These are phyloP conservation scores for Therioaphis trifolii DNA, from an alignment of 2,888 invertebrate genomes.

Conservation along the genomic window DNA sequence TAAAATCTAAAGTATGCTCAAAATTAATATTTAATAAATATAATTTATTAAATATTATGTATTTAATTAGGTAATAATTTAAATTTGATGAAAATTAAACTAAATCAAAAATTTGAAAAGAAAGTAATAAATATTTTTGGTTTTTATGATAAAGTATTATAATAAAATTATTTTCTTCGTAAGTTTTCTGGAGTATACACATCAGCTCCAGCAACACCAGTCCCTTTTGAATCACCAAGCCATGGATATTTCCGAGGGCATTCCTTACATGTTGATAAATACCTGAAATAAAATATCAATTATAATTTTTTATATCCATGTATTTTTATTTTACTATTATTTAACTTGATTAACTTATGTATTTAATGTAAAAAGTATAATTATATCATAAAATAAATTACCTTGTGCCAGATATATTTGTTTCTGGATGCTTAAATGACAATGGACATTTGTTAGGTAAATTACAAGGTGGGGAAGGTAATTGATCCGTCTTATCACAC, in stretches of 20 bases:
- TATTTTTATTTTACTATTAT: background rate
- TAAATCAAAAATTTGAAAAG: background rate
- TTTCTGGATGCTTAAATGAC: slow-evolving; percentile 80
- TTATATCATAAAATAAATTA: slow-evolving; percentile 64
- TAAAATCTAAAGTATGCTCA: background rate
- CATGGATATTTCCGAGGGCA: slow-evolving; percentile 89
- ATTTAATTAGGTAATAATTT: slow-evolving; percentile 25
- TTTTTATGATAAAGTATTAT: slow-evolving; percentile 9
- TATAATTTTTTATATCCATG: background rate
- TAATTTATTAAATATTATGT: background rate
- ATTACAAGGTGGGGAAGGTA: slow-evolving; percentile 82
- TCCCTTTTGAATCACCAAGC: slow-evolving; percentile 87
- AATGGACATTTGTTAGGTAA: slow-evolving; percentile 86
- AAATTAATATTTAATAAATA: background rate
- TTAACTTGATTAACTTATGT: background rate
- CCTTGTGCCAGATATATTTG: slow-evolving; percentile 82
- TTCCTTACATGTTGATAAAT: slow-evolving; percentile 87
- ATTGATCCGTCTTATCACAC: slow-evolving; percentile 77
- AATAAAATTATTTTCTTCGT: slow-evolving; percentile 50
- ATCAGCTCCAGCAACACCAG: slow-evolving; percentile 82
- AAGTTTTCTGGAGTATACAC: slow-evolving; percentile 81
- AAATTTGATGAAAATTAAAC: slow-evolving; percentile 7
- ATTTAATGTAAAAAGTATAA: background rate
- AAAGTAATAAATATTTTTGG: slow-evolving; percentile 58
- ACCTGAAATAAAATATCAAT: slow-evolving; percentile 70